Conservation (phyloP, 30 jellyfish, hydroid and myxozoan genomes). For the Clytia hemisphaerica region DNA sequence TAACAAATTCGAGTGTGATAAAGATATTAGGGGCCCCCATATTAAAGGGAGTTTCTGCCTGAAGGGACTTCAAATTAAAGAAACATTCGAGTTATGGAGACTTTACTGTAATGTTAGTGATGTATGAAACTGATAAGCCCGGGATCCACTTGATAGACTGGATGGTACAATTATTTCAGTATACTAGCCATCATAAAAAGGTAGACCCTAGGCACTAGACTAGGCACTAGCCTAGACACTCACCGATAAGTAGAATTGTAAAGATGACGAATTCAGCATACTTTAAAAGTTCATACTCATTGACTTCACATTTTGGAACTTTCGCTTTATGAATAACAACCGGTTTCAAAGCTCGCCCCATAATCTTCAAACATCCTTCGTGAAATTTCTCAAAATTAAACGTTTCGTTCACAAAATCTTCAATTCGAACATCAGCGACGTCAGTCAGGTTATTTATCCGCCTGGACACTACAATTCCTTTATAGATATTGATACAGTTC, state of each 20-base stretch:
- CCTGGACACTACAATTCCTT: background rate
- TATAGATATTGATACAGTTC: background rate
- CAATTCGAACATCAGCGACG: background rate
- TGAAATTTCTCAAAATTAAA: background rate
- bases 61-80: no score
- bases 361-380: background rate
- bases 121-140: no score
- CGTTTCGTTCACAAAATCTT: background rate
- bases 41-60: no score
- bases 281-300: background rate
- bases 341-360: background rate
- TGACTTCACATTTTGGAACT: background rate
- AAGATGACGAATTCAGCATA: slow-evolving; percentile 16
- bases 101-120: no score
- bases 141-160: no score
- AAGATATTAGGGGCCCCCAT: no score
- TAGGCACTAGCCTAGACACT: no score
- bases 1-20: no score
- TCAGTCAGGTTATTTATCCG: background rate
- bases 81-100: no score
- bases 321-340: background rate
- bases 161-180: no score
- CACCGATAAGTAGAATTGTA: slow-evolving; percentile 6
- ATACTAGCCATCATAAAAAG: no score
- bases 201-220: no score